Percentiles rank a stretch among this genome's conserved stretches.
Conservation (phyloP, 2,797 vertebrate species). For the Enteromius viviparus region DNA sequence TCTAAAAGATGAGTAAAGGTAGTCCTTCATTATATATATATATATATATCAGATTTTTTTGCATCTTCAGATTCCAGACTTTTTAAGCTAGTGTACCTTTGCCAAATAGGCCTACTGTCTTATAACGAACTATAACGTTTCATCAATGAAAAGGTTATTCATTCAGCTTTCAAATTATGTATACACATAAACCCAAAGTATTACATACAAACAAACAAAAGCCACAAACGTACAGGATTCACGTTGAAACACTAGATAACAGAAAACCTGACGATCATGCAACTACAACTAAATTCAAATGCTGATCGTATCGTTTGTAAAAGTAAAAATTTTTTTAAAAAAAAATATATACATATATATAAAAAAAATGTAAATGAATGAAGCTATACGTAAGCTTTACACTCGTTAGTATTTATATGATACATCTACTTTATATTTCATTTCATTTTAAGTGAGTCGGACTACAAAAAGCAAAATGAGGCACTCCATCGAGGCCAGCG, state of each 20-base stretch:
- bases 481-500: neutral
- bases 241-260: neutral
- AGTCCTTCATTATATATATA: too few relatives aligned
- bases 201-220: neutral
- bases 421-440: too few relatives aligned
- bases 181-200: neutral
- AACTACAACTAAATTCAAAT: neutral
- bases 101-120: too few relatives aligned
- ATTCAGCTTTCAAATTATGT: neutral
- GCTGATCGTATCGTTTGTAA: neutral
- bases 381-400: neutral
- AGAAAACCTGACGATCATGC: neutral
- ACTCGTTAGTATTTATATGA: neutral
- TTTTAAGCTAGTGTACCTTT: neutral
- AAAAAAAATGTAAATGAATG: neutral
- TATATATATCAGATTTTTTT: neutral
- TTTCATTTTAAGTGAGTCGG: neutral
- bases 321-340: too few relatives aligned
- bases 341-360: neutral
- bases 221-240: neutral
- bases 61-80: neutral
- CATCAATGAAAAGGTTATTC: neutral
- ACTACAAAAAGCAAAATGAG: neutral
- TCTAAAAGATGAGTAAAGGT: neutral
- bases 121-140: neutral